Base-by-base conservation (phyloP, 2,113 vertebrate species). In the Larimichthys crocea region DNA sequence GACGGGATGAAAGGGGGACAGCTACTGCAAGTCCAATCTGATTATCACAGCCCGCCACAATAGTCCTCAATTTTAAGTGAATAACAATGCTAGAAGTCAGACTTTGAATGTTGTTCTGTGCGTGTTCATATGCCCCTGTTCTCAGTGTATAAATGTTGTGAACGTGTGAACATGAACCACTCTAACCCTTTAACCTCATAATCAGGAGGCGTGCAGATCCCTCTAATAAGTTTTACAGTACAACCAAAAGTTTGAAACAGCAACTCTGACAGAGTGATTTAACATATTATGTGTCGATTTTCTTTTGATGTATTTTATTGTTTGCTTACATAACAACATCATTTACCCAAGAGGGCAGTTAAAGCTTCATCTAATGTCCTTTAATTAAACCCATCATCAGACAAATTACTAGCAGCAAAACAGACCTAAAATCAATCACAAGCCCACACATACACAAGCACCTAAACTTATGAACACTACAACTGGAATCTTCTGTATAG, bases 201-300 rank as follows among this genome's bases (percentile, higher is more conserved):
- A 29, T 17, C 4, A 57, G 29, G 31, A 66, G 10, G 10, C 12
- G 5, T 40, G 35, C 7, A 9, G 8, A 40, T 40, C 35, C 35
- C 35, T 40, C 35, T 31, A 31, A 31, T 2, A 40, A 40, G 35
- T 40, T 80, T 42, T 26, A 73, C n/a, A 72, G 12, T 46, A 14
- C 73, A 64, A 65, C n/a, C 8, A 62, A 50, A 62, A 42, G 63
- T 56, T 63, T 42, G 12, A 55, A 71, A 57, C 5, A 64, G 29
- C 49, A 49, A 26, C 19, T 49, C 20, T 50, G 15, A 24, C n/a
- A 3, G 1, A 26, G 10, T 44, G 4, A 56, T 50, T 3, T 11
- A 42, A 60, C 56, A 52, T 7, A 77, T 76, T 59, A 79, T 79
- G 62, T 55, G 22, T 56, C 20, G 48, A 22, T 75, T 31, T n/a